Conservation (phyloP, 2,113 vertebrate genomes). For the Mus musculus region GRCm39 chr16:40884501-40885000, state of each 20-base stretch:
- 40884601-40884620: constrained; percentile 43
- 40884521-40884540: constrained; percentile 29
- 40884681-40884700: constrained; percentile 28
- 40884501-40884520: constrained; percentile 8
- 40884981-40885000: not conserved
- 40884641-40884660: not conserved
- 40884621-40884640: constrained; percentile 19
- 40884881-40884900: not conserved
- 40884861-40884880: not conserved
- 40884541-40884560: constrained; percentile 11
- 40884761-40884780: not conserved
- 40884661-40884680: constrained; percentile 11
- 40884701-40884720: not conserved
- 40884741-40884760: constrained; percentile 22
- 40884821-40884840: not conserved
- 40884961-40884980: not conserved
- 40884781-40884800: constrained; percentile 7
- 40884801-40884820: not conserved
- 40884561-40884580: not conserved
- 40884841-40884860: not conserved
- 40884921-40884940: not conserved
- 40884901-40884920: not conserved
- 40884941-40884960: not conserved
- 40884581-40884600: not conserved
- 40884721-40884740: not conserved